A percentile compares a stretch with the other conserved stretches of the same genome.
phyloP scores from a whole-genome alignment of 2,888 invertebrate genomes.

The Catotricha subobsoleta region DNA sequence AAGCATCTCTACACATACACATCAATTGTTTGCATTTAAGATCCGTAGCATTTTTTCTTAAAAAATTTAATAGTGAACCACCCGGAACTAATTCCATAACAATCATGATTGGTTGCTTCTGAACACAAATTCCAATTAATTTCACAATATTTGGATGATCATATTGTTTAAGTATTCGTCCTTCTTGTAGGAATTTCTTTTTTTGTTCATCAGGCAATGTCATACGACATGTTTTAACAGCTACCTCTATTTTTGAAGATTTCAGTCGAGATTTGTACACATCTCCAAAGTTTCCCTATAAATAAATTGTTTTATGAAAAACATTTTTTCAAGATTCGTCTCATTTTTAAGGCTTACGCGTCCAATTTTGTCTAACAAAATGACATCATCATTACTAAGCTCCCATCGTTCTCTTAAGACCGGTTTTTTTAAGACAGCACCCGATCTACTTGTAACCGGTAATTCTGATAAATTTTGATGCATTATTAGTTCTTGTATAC shows the following conservation, averaged over 20 bases:
- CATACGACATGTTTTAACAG: slow-evolving; percentile 89
- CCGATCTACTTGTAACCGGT: slow-evolving; percentile 82
- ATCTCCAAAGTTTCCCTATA: slow-evolving; percentile 92
- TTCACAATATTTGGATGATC: slow-evolving; percentile 93
- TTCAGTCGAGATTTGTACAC: slow-evolving; percentile 82
- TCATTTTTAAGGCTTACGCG: slow-evolving; percentile 42
- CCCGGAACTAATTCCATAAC: slow-evolving; percentile 95
- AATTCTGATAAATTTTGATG: slow-evolving; percentile 74
- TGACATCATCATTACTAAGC: slow-evolving; percentile 86
- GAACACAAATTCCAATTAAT: slow-evolving; percentile 92
- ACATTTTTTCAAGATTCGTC: no score
- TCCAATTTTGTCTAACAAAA: slow-evolving; percentile 82
- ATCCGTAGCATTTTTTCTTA: slow-evolving; percentile 56
- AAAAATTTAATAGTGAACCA: slow-evolving; percentile 75
- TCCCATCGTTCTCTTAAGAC: slow-evolving; percentile 88
- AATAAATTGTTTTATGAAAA: slow-evolving; percentile 3
- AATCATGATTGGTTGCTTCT: slow-evolving; percentile 97
- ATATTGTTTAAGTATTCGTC: slow-evolving; percentile 87
- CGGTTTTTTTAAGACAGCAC: slow-evolving; percentile 70
- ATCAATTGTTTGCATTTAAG: slow-evolving; percentile 50
- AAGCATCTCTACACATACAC: slow-evolving; percentile 86
- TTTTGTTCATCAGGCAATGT: slow-evolving; percentile 87
- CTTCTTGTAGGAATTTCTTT: slow-evolving; percentile 87
- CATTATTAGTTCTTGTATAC: slow-evolving; percentile 76
- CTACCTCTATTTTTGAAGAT: slow-evolving; percentile 69